Evolutionary conservation across 2,113 vertebrate species (phyloP).

Genomic region (Phylloscopus trochilus): DNA sequence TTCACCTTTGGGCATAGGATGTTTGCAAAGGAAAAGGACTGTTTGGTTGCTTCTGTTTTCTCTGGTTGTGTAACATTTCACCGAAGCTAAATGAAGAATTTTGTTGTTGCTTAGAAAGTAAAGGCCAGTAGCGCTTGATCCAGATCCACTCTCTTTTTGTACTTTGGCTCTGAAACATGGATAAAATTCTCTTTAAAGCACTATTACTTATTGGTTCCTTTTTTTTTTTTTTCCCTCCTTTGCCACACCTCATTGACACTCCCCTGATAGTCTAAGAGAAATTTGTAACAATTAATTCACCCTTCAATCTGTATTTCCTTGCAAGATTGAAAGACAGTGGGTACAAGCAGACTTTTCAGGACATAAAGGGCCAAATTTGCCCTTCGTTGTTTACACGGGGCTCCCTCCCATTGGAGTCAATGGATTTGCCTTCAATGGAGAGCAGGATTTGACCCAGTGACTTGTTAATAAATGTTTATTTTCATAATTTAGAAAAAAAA

Average conservation of each 20-base stretch:
- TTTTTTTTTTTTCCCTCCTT: not conserved
- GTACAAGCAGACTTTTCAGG: conserved; percentile 55
- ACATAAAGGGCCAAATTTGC: conserved; percentile 42
- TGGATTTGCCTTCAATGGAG: conserved; percentile 13
- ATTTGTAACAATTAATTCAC: not conserved
- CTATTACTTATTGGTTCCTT: not conserved
- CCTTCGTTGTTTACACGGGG: conserved; percentile 19
- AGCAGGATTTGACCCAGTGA: conserved; percentile 46
- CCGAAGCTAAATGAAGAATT: not conserved
- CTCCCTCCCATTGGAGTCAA: conserved; percentile 18
- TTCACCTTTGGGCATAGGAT: not conserved
- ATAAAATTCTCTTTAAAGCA: not conserved
- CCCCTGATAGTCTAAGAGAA: not conserved
- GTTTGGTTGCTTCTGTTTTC: not conserved
- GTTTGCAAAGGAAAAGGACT: conserved; percentile 4
- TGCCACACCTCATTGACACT: not conserved
- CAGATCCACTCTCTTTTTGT: not conserved
- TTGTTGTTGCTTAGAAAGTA: not conserved
- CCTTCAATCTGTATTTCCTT: not conserved
- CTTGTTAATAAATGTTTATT: conserved; percentile 69
- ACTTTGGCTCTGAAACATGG: not conserved
- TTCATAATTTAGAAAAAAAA: conserved; percentile 63
- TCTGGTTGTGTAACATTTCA: not conserved
- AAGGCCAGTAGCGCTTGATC: not conserved
- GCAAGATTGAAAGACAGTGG: not conserved